Evolutionary conservation across 2,797 vertebrate genomes (phyloP).

Genomic region (Yasuhikotakia modesta): DNA sequence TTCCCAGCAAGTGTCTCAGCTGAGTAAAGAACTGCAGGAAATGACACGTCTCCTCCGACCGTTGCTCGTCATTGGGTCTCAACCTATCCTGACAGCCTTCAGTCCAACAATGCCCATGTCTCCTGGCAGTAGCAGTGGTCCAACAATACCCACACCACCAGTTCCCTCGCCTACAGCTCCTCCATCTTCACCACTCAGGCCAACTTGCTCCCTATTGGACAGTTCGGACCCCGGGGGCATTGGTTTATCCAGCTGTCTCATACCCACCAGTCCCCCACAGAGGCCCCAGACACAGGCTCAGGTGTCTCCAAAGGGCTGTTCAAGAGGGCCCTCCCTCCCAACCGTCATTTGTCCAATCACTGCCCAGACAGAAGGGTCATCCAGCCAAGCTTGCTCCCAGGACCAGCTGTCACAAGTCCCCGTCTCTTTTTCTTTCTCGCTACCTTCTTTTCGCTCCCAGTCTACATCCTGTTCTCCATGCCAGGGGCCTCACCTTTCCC

Average conservation of each 20-base stretch:
- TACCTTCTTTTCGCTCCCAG: constrained; percentile 69
- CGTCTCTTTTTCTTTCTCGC: constrained; percentile 73
- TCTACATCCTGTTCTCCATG: constrained; percentile 67
- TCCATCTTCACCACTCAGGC: constrained; percentile 36
- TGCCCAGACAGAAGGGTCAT: constrained; percentile 46
- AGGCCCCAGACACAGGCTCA: constrained; percentile 59
- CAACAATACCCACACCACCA: constrained; percentile 55
- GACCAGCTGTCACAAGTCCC: constrained; percentile 63
- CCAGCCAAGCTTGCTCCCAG: constrained; percentile 62
- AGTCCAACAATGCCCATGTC: constrained; percentile 68
- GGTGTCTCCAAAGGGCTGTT: constrained; percentile 15
- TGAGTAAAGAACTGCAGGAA: constrained; percentile 82
- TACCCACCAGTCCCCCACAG: constrained; percentile 67
- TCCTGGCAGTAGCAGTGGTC: constrained; percentile 64
- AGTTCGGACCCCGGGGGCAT: constrained; percentile 63
- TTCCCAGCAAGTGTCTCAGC: constrained; percentile 78
- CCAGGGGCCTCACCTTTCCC: constrained; percentile 66
- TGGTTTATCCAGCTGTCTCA: constrained; percentile 73
- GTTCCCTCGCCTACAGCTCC: constrained; percentile 40
- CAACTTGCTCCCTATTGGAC: constrained; percentile 72
- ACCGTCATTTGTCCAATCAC: constrained; percentile 41
- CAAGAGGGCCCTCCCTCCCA: constrained; percentile 28
- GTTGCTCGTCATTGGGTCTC: constrained; percentile 71
- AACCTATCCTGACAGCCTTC: constrained; percentile 65
- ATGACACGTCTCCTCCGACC: constrained; percentile 80